Evolutionary conservation across 2,113 vertebrate species (phyloP), one percentile per base, ranked within the genome.

Genomic region (Oreochromis spilurus): DNA sequence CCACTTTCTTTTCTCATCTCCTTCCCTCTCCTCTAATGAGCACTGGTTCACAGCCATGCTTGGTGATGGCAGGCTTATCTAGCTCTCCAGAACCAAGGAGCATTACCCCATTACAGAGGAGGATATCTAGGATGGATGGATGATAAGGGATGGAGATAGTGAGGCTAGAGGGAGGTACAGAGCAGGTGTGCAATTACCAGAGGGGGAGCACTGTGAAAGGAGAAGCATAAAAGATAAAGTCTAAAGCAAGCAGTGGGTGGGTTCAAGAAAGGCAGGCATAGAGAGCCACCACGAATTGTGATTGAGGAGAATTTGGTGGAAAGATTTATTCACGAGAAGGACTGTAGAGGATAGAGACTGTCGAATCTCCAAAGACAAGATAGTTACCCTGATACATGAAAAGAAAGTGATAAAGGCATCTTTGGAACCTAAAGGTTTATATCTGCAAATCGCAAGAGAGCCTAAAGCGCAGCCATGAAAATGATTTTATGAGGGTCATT

Each of bases 131-230:
- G 84, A 86, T 86, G 93, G 87, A 88, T 2, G 60, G 79, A 78
- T 52, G 92, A 92, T 91, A 88, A 87, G 84, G 86, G 78, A 83
- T 77, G 79, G 83, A 81, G 87, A 93, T 88, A 92, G 50, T 38
- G 40, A 36, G 80, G 88, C 77, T 50, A n/a, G 31, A 57, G 88
- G 77, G 96, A 79, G 96, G 95, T 96, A 96, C 40, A 24, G 83
- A 58, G 65, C 79, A 79, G 57, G 79, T 91, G 88, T 77, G 81
- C 86, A 92, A 93, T 93, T 88, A 89, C 83, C 72, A 21, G 72
- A 83, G 83, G 85, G 81, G 57, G 26, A 58, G 54, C 11, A 8
- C 26, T 12, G 52, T 87, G 95, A 96, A 72, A 94, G 93, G 52
- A 77, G 50, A 84, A 54, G 52, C 52, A 55, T 48, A 78, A 72